Conservation (phyloP, 1,140 invertebrate species). For the Ceratina calcarata region DNA sequence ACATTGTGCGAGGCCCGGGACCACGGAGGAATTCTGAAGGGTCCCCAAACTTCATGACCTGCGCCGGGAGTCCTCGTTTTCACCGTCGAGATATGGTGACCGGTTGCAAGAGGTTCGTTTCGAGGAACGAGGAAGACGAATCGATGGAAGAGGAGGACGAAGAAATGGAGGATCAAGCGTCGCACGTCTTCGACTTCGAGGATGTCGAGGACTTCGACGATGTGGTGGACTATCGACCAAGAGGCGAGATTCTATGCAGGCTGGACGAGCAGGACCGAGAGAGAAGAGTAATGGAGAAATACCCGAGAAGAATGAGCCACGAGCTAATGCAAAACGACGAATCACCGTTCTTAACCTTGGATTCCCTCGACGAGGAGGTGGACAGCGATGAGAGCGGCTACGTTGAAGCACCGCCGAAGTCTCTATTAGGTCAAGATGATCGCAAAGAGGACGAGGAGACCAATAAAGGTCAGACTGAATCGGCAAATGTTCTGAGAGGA, state of each 20-base stretch:
- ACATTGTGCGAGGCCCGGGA: constrained; percentile 43
- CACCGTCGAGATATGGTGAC: constrained; percentile 46
- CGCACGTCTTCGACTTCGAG: constrained; percentile 75
- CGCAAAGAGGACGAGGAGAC: constrained; percentile 56
- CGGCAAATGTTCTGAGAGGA: not conserved
- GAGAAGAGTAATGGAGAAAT: constrained; percentile 61
- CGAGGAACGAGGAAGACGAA: constrained; percentile 72
- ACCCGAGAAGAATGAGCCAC: constrained; percentile 53
- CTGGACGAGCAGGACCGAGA: constrained; percentile 64
- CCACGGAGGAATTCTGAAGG: constrained; percentile 76
- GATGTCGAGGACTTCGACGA: constrained; percentile 78
- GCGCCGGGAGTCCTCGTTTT: constrained; percentile 73
- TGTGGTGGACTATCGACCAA: constrained; percentile 77
- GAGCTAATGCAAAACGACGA: constrained; percentile 62
- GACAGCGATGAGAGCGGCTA: constrained; percentile 82
- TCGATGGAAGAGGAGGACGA: constrained; percentile 72
- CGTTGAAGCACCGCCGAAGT: constrained; percentile 79
- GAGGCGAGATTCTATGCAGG: constrained; percentile 71
- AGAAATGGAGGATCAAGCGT: constrained; percentile 55
- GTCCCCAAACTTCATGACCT: constrained; percentile 76
- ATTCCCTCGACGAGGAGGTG: constrained; percentile 74
- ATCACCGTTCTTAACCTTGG: constrained; percentile 67
- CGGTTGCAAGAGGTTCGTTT: constrained; percentile 67
- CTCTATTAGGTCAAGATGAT: constrained; percentile 68
- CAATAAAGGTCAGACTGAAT: not conserved